Percentiles rank a stretch among this genome's conserved stretches.
Conservation (phyloP, 2,797 vertebrate genomes). For the Crypturellus tataupa region DNA sequence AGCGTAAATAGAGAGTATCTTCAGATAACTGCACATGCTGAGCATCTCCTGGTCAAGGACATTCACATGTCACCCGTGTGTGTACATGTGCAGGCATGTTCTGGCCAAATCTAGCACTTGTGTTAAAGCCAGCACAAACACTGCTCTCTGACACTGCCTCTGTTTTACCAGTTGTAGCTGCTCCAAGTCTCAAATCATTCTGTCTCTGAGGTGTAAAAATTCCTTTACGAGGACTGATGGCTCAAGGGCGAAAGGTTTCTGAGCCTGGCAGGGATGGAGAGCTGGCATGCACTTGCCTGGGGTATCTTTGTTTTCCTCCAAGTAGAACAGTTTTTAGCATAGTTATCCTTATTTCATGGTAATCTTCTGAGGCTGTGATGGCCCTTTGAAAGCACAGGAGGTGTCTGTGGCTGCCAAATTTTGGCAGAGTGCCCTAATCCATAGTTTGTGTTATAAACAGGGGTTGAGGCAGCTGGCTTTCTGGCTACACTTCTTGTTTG, state of each 20-base stretch:
- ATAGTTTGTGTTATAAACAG: not conserved
- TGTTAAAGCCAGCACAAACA: not conserved
- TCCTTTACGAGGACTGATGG: not conserved
- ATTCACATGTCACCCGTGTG: not conserved
- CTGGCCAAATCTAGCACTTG: not conserved
- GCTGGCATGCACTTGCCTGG: not conserved
- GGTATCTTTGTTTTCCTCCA: not conserved
- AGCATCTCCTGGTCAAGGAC: not conserved
- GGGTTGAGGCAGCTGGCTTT: not conserved
- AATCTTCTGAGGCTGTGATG: not conserved
- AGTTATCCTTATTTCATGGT: not conserved
- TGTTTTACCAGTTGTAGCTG: accelerated
- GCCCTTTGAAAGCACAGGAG: not conserved
- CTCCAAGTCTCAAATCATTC: not conserved
- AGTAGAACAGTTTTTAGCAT: not conserved
- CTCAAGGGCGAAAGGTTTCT: not conserved
- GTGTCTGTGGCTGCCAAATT: not conserved
- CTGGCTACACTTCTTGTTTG: not conserved
- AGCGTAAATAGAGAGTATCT: not conserved
- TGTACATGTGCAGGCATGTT: not conserved
- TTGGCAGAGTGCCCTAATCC: not conserved
- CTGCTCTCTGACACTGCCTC: not conserved
- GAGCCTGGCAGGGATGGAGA: not conserved
- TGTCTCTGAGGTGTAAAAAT: not conserved
- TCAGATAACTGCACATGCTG: not conserved